Base-by-base conservation (phyloP, 2,888 invertebrate genomes). In the Iphiclides podalirius region DNA sequence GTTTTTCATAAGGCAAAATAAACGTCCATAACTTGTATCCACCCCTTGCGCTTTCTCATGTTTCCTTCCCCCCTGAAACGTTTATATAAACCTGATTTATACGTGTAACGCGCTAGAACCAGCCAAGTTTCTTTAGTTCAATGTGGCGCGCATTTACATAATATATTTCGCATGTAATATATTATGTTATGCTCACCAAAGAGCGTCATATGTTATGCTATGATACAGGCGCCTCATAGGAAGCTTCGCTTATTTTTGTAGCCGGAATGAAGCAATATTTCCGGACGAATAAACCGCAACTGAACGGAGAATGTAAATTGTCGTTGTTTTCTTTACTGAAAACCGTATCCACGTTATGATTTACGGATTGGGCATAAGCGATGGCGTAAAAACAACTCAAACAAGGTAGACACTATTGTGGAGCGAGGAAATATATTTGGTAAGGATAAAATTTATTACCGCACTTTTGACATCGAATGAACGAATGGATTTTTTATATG, bases 61-160 rank as follows among this genome's bases (percentile, higher is more conserved):
- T 56, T 59, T 53, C 60, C 67, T 64, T 46, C 42, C 38, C 35
- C 49, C 52, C 52, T 46, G 48, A 47, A 56, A 41, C 54, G 56
- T 52, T 54, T 54, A 56, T 52, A 51, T 53, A 48, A 75, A 73
- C 75, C 71, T 67, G 66, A 70, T 67, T 70, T 73, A 68, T 70
- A 70, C 72, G 73, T 77, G 48, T 54, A 45, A 50, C 40, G 47
- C 55, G 51, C 46, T 48, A 48, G 57, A 56, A 58, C 49, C 58
- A 54, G 58, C 63, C 61, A 58, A 57, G 55, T 57, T 63, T 57
- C 57, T 59, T 57, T 57, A 57, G 61, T 59, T 58, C 58, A 58
- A 57, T 61, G 70, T 71, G 73, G 64, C 63, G 62, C 63, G 59
- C 67, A 79, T 79, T 76, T 75, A 78, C 76, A 80, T 79, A 79